A percentile compares a stretch with the other conserved stretches of the same genome.
Conservation (phyloP, 1,140 invertebrate genomes). For the Acromyrmex echinatior region DNA sequence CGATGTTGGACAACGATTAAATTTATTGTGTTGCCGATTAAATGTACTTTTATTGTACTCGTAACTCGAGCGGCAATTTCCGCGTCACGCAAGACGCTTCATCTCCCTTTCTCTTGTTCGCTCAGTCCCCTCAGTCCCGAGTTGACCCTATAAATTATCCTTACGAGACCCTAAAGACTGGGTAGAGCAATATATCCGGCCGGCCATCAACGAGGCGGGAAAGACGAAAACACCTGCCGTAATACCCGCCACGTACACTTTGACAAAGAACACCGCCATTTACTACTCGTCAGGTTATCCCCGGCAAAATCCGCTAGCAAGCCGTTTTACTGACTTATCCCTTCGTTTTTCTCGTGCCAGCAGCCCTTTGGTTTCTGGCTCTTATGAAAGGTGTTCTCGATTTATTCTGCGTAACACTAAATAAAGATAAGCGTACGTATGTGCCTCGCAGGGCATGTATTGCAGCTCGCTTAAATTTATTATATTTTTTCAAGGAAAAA, state of each 20-base stretch:
- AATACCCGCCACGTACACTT: constrained; percentile 64
- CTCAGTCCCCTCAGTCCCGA: not conserved
- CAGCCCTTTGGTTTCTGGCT: not conserved
- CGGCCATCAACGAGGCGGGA: constrained; percentile 54
- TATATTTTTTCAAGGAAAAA: not conserved
- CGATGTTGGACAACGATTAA: not conserved
- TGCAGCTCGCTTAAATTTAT: not conserved
- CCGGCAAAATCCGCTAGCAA: constrained; percentile 27
- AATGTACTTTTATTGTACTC: constrained; percentile 61
- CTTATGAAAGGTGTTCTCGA: not conserved
- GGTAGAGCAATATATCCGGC: constrained; percentile 57
- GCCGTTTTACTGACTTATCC: constrained; percentile 48
- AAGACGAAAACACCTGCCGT: constrained; percentile 64
- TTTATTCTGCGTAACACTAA: constrained; percentile 19
- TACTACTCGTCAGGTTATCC: constrained; percentile 61
- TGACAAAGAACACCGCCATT: constrained; percentile 62
- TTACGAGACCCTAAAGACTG: constrained; percentile 64
- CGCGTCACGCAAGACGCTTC: constrained; percentile 34
- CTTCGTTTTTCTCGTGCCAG: constrained; percentile 38
- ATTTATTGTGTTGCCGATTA: constrained; percentile 41
- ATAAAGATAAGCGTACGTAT: constrained; percentile 25
- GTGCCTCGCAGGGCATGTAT: too few species aligned
- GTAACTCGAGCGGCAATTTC: constrained; percentile 55
- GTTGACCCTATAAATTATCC: constrained; percentile 65
- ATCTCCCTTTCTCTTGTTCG: constrained; percentile 16